These are phyloP conservation scores for Tapirus terrestris DNA, from an alignment of 2,113 vertebrate species.

Conservation along the genomic window DNA sequence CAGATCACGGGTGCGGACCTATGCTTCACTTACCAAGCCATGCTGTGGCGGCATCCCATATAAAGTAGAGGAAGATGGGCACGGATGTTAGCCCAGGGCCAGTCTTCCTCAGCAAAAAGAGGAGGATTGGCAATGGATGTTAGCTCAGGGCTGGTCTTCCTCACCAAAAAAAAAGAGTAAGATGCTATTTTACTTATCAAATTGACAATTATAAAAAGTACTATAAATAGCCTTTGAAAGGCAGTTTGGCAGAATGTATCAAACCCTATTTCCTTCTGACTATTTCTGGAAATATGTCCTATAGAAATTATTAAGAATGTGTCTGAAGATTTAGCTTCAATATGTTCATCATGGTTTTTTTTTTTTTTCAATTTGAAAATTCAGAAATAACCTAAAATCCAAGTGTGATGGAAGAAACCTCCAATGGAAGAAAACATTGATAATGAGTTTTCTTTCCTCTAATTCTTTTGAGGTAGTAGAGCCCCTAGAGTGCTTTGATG, in stretches of 20 bases:
- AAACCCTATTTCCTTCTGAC: constrained; percentile 35
- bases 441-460: background rate
- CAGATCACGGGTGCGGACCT: no score
- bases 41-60: no score
- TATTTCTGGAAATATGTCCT: constrained; percentile 29
- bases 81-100: no score
- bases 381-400: constrained; percentile 18
- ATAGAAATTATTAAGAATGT: background rate
- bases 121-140: no score
- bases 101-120: no score
- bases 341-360: background rate
- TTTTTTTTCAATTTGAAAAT: background rate
- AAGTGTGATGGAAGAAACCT: background rate
- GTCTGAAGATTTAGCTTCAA: constrained; percentile 1
- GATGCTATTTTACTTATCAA: constrained; percentile 6
- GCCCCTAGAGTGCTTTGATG: background rate
- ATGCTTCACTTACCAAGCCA: no score
- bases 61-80: no score
- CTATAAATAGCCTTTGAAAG: constrained; percentile 11
- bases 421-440: background rate
- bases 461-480: background rate
- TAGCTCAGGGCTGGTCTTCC: no score
- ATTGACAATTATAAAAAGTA: background rate
- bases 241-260: background rate
- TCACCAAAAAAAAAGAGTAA: background rate